Evolutionary conservation across 2,797 vertebrate genomes (phyloP).

Genomic region (Orestias chungarensis): DNA sequence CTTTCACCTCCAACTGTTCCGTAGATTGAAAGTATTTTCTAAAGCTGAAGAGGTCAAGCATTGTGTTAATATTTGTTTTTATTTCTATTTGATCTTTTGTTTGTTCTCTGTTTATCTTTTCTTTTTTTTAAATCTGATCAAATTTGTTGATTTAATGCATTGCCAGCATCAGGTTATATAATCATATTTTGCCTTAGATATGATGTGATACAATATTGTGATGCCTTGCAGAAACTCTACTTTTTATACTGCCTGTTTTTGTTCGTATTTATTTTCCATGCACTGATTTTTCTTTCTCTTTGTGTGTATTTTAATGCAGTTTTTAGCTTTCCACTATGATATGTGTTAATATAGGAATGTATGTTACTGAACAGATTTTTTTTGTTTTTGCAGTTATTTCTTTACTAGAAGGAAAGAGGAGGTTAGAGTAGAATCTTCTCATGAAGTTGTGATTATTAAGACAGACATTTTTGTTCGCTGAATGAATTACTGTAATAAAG

Average conservation of each 20-base stretch:
- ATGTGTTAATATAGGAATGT: conserved; percentile 30
- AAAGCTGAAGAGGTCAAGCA: conserved; percentile 11
- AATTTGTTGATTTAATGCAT: conserved; percentile 31
- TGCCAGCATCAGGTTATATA: conserved; percentile 25
- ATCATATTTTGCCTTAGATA: conserved; percentile 30
- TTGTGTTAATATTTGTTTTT: conserved; percentile 6
- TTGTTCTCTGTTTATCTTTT: conserved; percentile 42
- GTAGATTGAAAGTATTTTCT: conserved; percentile 19
- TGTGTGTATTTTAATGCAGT: conserved; percentile 29
- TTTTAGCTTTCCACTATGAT: conserved; percentile 53
- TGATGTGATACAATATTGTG: conserved; percentile 11
- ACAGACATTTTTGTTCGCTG: conserved; percentile 19
- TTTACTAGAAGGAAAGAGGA: conserved; percentile 27
- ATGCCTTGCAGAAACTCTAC: conserved; percentile 14
- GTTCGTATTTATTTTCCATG: conserved; percentile 61
- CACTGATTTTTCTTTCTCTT: conserved; percentile 65
- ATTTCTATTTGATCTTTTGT: not conserved
- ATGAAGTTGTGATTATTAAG: conserved; percentile 42
- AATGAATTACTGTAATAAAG: conserved; percentile 31
- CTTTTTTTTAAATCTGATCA: conserved; percentile 32
- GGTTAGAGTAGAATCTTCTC: conserved; percentile 34
- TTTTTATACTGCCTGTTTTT: conserved; percentile 35
- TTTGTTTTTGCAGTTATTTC: conserved; percentile 3
- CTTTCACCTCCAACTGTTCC: not conserved
- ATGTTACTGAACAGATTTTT: conserved; percentile 16